phyloP scores from a whole-genome alignment of 2,797 vertebrate species.

The Anabas testudineus region DNA sequence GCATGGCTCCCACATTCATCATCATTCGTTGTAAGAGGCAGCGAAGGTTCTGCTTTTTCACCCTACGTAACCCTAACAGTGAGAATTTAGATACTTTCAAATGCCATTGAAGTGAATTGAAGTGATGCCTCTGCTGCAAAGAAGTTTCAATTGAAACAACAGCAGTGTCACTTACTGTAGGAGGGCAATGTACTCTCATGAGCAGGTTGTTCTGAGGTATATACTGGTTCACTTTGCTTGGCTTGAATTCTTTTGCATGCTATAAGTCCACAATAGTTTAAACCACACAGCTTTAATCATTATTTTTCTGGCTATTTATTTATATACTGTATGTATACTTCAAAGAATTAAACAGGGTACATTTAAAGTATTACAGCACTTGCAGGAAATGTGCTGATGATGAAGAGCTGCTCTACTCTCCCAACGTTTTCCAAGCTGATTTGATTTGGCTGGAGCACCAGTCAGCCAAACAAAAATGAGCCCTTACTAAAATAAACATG shows the following conservation, averaged over 20 bases:
- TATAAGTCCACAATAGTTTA: constrained; percentile 9
- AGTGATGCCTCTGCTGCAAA: constrained; percentile 3
- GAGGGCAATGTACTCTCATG: constrained; percentile 22
- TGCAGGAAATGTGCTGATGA: constrained; percentile 31
- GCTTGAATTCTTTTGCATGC: no score
- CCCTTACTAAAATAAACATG: constrained; percentile 66
- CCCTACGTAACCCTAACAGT: constrained; percentile 7
- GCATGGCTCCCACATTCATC: not conserved
- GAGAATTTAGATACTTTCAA: no score
- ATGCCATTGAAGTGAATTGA: no score
- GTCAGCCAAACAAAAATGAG: constrained; percentile 57
- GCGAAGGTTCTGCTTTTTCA: constrained; percentile 12
- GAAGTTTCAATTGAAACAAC: constrained; percentile 46
- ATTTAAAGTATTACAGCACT: constrained; percentile 11
- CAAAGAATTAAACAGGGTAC: not conserved
- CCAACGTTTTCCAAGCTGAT: constrained; percentile 28
- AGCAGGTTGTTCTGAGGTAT: constrained; percentile 47
- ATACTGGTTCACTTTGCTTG: constrained; percentile 29
- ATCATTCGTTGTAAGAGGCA: not conserved
- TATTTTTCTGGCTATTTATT: constrained; percentile 6
- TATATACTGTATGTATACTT: not conserved
- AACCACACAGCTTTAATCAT: constrained; percentile 6
- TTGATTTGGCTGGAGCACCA: constrained; percentile 43
- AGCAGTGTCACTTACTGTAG: constrained; percentile 27
- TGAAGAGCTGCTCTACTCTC: constrained; percentile 14